Conservation (phyloP, 2,888 invertebrate genomes). For the Autographa gamma region DNA sequence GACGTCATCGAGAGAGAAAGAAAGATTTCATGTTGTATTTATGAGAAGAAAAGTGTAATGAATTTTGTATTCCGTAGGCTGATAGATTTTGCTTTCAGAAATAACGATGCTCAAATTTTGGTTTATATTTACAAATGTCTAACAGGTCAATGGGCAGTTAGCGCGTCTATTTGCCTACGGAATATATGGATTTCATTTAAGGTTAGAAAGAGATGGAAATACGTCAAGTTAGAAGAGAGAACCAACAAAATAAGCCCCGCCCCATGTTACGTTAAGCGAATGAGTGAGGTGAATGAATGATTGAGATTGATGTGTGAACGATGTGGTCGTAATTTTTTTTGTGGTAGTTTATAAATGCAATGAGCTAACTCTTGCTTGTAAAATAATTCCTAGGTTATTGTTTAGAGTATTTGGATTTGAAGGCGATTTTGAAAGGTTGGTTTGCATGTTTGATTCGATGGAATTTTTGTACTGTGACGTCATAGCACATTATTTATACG, state of each 20-base stretch:
- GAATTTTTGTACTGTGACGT: slow-evolving; percentile 26
- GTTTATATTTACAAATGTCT: background rate
- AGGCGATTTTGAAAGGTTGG: slow-evolving; percentile 11
- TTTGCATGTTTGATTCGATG: slow-evolving; percentile 4
- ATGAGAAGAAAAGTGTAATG: background rate
- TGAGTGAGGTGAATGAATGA: background rate
- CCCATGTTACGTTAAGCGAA: background rate
- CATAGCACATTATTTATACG: slow-evolving; percentile 41
- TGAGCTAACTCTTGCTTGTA: slow-evolving; percentile 18
- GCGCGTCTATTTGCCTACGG: background rate
- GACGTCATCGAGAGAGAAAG: background rate
- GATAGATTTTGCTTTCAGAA: background rate
- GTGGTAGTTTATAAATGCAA: background rate
- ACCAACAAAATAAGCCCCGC: slow-evolving; percentile 1
- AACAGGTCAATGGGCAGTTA: slow-evolving; percentile 3
- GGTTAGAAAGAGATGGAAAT: background rate
- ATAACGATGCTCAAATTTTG: slow-evolving; percentile 1
- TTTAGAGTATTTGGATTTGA: slow-evolving; percentile 16
- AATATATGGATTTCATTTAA: background rate
- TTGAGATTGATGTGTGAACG: background rate
- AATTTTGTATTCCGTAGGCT: background rate
- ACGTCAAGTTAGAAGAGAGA: too few species aligned
- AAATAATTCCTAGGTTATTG: slow-evolving; percentile 18
- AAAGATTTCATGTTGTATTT: background rate
- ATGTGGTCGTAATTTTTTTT: background rate